Conservation (phyloP, 2,888 invertebrate species). For the Cancer borealis region DNA sequence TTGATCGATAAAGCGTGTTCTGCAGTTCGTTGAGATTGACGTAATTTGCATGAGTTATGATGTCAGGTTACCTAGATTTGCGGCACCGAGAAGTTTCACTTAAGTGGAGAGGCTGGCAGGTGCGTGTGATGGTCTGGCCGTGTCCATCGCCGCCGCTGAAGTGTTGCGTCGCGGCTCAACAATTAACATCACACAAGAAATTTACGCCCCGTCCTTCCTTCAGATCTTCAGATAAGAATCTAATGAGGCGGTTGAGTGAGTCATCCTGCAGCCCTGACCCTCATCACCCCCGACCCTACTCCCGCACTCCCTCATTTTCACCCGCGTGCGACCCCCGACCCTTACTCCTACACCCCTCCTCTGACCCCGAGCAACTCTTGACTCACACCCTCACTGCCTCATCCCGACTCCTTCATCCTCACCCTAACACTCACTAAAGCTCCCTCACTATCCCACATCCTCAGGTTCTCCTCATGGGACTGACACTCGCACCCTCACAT, state of each 20-base stretch:
- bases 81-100: background rate
- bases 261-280: constrained; percentile 34
- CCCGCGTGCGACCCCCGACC: background rate
- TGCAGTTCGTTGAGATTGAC: background rate
- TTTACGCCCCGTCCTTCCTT: constrained; percentile 40
- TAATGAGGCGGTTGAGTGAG: constrained; percentile 53
- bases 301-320: background rate
- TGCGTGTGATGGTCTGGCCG: background rate
- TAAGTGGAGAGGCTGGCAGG: background rate
- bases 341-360: background rate
- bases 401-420: background rate
- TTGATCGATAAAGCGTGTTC: background rate
- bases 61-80: background rate
- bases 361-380: background rate
- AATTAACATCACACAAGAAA: constrained; percentile 44
- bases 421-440: background rate
- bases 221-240: constrained; percentile 56
- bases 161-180: background rate
- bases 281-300: background rate
- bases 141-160: background rate
- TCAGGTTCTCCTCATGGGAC: background rate
- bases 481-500: background rate
- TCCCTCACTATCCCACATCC: background rate
- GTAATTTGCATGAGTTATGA: background rate
- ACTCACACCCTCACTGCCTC: background rate